Conservation (phyloP, 2,888 invertebrate species). For the Formica aserva region DNA sequence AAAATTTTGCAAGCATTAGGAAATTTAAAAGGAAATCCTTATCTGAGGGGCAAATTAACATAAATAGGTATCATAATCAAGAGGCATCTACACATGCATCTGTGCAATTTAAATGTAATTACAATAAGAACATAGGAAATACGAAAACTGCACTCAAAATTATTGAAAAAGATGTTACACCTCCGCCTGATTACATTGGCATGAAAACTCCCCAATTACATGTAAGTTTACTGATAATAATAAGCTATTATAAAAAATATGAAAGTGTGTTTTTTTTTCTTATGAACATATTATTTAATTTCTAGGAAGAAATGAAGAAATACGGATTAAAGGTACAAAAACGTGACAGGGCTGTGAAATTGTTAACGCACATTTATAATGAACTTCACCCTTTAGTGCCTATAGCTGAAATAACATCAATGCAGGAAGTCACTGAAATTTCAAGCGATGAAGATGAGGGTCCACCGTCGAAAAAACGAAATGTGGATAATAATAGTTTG, state of each 20-base stretch:
- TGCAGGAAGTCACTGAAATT: slow-evolving; percentile 36
- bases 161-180: slow-evolving; percentile 83
- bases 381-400: slow-evolving; percentile 86
- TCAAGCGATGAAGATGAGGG: slow-evolving; percentile 61
- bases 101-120: slow-evolving; percentile 26
- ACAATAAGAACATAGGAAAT: not conserved
- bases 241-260: not conserved
- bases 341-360: slow-evolving; percentile 86
- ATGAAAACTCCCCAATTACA: slow-evolving; percentile 87
- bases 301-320: slow-evolving; percentile 86
- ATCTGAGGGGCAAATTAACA: slow-evolving; percentile 66
- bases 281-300: slow-evolving; percentile 19
- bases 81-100: not conserved
- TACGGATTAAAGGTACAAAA: slow-evolving; percentile 87
- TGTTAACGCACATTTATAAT: slow-evolving; percentile 87
- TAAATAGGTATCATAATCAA: slow-evolving; percentile 16
- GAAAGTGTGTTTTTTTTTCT: not conserved
- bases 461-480: slow-evolving; percentile 68
- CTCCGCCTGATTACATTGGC: slow-evolving; percentile 86
- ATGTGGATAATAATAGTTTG: slow-evolving; percentile 26
- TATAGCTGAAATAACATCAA: slow-evolving; percentile 6
- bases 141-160: slow-evolving; percentile 7
- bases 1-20: slow-evolving; percentile 39
- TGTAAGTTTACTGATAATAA: slow-evolving; percentile 80
- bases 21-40: slow-evolving; percentile 71